Percentiles rank a stretch among this genome's conserved stretches.
Conservation (phyloP, 2,888 invertebrate genomes). For the Volucella inanis region DNA sequence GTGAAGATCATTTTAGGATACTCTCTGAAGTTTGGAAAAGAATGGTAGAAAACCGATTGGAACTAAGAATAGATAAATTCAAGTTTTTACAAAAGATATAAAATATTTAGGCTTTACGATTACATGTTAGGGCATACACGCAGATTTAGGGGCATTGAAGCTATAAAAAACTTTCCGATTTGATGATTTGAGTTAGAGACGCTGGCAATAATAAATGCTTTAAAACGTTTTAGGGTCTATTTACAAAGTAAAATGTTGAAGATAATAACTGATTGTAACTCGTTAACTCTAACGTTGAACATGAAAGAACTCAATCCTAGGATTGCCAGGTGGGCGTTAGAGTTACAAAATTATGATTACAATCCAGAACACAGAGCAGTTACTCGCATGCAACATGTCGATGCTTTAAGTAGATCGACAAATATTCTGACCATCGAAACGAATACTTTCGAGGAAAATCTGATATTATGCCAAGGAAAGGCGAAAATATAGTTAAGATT, state of each 20-base stretch:
- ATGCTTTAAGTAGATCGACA: too few relatives aligned
- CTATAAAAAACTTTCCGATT: conserved; percentile 7
- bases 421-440: conserved; percentile 72
- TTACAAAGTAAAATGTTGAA: conserved; percentile 74
- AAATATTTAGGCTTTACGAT: conserved; percentile 11
- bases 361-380: conserved; percentile 67
- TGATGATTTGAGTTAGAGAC: conserved; percentile 77
- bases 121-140: conserved; percentile 1
- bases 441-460: conserved; percentile 33
- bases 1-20: background rate
- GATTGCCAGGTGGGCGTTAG: conserved; percentile 69
- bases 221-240: conserved; percentile 76
- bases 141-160: conserved; percentile 6
- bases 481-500: conserved; percentile 68
- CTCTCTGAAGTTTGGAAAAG: background rate
- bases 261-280: conserved; percentile 76
- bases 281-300: conserved; percentile 68
- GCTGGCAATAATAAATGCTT: conserved; percentile 76
- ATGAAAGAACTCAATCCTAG: conserved; percentile 72
- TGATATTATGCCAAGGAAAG: conserved; percentile 28
- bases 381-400: conserved; percentile 76
- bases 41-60: conserved; percentile 9
- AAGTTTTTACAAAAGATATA: conserved; percentile 3
- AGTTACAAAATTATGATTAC: conserved; percentile 17
- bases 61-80: conserved; percentile 6